Evolutionary conservation across 2,888 invertebrate species (phyloP), one percentile per base, ranked within the genome.

Genomic region (Drosophila rubida): DNA sequence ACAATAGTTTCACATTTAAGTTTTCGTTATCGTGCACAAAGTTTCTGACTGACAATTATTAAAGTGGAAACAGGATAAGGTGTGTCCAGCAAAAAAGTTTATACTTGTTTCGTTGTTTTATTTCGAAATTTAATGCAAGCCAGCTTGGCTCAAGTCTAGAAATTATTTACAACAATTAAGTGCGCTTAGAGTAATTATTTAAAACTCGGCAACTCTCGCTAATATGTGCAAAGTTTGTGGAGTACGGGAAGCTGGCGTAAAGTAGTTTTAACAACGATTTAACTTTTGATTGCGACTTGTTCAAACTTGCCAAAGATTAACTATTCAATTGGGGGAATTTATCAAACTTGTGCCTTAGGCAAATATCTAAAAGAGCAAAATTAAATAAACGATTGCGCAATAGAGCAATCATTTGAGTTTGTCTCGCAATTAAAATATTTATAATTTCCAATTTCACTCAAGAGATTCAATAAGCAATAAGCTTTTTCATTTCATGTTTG

Each of bases 1-100:
- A 9, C 35, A 25, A 48, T 45, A 65, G 13, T 35, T 53, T 3
- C 25, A 8, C 13, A 30, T 30, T 23, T 9, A 57, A 30, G 30
- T 54, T 44, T 23, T 22, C 9, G 13, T 42, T 54, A 39, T 30
- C 45, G 5, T 46, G 39, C 14, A 16, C 2, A 32, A 30, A 42
- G 13, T 42, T 55, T 45, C 14, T 45, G 14, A 23, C 35, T 55
- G 11, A n/a, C 25, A 7, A 25, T 51, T 39, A 16, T 39, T 7
- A 16, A 39, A 27, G 4, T 8, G 13, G 14, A 25, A n/a, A 39
- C 16, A n/a, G 11, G 25, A 9, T 16, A 4, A 16, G n/a, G 16
- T 3, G 25, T 2, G 9, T 16, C 30, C 27, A 45, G 11, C 27
- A 45, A 16, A 9, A 6, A 7, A 19, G 3, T 19, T 4, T 25